phyloP scores from a whole-genome alignment of 2,888 invertebrate species.

The Tetanocera ferruginea region DNA sequence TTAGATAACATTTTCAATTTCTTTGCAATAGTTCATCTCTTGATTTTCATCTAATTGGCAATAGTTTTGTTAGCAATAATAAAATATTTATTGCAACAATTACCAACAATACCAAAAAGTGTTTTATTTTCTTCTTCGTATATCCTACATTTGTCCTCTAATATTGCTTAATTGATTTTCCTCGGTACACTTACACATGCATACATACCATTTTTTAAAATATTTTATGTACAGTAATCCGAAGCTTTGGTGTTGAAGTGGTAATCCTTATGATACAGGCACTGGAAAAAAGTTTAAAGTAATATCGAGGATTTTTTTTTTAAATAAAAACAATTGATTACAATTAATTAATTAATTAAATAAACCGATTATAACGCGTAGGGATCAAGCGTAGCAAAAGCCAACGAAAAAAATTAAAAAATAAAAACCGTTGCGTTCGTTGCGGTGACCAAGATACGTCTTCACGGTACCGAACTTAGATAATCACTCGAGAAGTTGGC shows the following conservation, averaged over 20 bases:
- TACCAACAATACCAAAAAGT: too few species aligned
- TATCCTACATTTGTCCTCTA: conserved; percentile 58
- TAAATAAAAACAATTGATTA: background rate
- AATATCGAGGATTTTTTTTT: background rate
- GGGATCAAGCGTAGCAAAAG: conserved; percentile 8
- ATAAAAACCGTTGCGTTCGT: conserved; percentile 1
- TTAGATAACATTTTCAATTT: too few species aligned
- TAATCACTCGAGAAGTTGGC: conserved; percentile 60
- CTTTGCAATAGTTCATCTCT: too few species aligned
- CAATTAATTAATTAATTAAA: too few species aligned
- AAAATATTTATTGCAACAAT: too few species aligned
- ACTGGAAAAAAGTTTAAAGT: conserved; percentile 22
- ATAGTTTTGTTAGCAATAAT: too few species aligned
- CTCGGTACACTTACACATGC: background rate
- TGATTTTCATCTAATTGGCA: too few species aligned
- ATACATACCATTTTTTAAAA: conserved; percentile 36
- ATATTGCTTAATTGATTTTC: conserved; percentile 13
- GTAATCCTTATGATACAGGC: conserved; percentile 6
- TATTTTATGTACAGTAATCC: conserved; percentile 45
- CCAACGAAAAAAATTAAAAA: background rate
- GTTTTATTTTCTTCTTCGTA: background rate
- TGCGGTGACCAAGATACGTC: conserved; percentile 45
- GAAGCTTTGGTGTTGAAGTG: conserved; percentile 11
- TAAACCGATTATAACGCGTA: background rate
- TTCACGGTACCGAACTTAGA: conserved; percentile 59